These are phyloP conservation scores for Eulimnadia texana DNA, from an alignment of 1,140 invertebrate species.

Conservation along the genomic window DNA sequence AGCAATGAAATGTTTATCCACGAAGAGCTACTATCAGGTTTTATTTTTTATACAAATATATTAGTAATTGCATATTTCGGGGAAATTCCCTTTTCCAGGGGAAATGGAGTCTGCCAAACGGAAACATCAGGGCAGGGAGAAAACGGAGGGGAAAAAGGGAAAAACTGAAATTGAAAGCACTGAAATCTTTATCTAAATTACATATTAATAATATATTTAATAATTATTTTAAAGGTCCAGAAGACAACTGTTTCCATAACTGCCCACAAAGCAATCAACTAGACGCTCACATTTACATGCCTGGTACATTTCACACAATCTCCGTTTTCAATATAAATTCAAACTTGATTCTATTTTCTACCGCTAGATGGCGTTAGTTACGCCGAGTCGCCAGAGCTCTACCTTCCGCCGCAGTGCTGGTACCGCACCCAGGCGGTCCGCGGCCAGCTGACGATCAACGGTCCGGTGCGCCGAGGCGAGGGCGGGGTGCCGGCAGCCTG, in stretches of 20 bases:
- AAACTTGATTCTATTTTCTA: neutral
- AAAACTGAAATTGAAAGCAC: too few species aligned
- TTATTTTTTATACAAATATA: too few species aligned
- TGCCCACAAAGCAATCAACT: neutral
- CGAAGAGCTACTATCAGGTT: conserved; percentile 7
- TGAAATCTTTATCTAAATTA: too few species aligned
- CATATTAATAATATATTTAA: too few species aligned
- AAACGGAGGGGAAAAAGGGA: too few species aligned
- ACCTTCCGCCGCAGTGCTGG: neutral
- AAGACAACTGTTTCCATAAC: neutral
- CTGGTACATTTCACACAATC: neutral
- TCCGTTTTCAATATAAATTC: neutral
- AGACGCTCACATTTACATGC: neutral
- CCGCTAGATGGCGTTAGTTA: neutral
- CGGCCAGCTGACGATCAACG: conserved; percentile 3
- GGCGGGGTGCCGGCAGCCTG: conserved; percentile 2
- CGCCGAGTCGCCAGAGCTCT: conserved; percentile 1
- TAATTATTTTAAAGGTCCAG: neutral
- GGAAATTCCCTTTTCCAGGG: too few species aligned
- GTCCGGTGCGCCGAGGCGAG: neutral
- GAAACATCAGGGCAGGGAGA: too few species aligned
- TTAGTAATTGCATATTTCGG: too few species aligned
- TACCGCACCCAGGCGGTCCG: neutral
- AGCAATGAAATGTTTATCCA: too few species aligned
- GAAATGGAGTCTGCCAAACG: too few species aligned